phyloP scores from a whole-genome alignment of 2,113 vertebrate species.

The Ochotona princeps region DNA sequence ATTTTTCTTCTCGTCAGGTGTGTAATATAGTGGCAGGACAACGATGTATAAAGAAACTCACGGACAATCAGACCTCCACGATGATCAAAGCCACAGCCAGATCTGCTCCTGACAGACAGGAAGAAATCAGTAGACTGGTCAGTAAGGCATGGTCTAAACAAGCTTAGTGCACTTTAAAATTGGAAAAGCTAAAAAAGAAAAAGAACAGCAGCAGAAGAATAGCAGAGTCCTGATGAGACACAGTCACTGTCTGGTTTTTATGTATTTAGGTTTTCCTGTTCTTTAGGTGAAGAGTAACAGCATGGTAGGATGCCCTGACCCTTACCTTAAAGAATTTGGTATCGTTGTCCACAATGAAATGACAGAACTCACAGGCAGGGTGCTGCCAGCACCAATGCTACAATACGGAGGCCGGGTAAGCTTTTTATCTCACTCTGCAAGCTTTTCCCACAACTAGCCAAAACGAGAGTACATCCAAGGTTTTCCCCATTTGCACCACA shows the following conservation, averaged over 20 bases:
- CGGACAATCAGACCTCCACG: slow-evolving; percentile 98
- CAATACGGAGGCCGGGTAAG: slow-evolving; percentile 99
- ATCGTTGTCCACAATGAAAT: slow-evolving; percentile 99
- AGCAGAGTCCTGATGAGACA: slow-evolving; percentile 51
- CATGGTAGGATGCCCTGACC: slow-evolving; percentile 98
- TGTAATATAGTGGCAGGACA: slow-evolving; percentile 99
- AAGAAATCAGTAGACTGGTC: slow-evolving; percentile 98
- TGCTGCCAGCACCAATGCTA: slow-evolving; percentile 98
- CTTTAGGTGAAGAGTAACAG: slow-evolving; percentile 98
- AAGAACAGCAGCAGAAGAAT: not conserved
- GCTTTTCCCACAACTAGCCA: not conserved
- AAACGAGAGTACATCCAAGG: not conserved
- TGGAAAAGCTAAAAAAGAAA: not conserved
- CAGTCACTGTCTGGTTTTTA: slow-evolving; percentile 73
- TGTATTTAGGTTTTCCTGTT: slow-evolving; percentile 68
- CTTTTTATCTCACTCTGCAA: slow-evolving; percentile 54
- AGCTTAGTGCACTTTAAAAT: slow-evolving; percentile 37
- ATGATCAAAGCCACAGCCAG: slow-evolving; percentile 99
- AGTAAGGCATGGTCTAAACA: slow-evolving; percentile 79
- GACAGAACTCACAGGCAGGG: slow-evolving; percentile 97
- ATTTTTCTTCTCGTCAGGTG: slow-evolving; percentile 87
- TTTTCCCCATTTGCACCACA: not conserved
- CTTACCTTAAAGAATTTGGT: slow-evolving; percentile 98
- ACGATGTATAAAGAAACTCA: slow-evolving; percentile 98
- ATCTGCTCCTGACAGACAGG: slow-evolving; percentile 97